Evolutionary conservation across 2,113 vertebrate species (phyloP), one percentile per base, ranked within the genome.

Genomic region (Rhea pennata): DNA sequence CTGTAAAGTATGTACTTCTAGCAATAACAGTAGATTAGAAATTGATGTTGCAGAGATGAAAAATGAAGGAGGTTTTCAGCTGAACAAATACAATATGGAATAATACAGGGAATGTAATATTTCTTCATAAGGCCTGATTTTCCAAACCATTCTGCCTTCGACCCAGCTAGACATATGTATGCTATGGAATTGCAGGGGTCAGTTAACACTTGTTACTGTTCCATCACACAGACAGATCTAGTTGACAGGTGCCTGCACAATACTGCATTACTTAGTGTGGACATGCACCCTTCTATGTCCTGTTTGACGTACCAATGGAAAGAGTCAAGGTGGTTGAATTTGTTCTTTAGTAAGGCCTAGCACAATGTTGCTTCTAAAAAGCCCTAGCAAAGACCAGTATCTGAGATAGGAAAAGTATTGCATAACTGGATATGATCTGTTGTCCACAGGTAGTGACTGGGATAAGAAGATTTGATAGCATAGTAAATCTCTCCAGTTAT

Each of bases 231-330:
- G 77, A 11, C 6, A 53, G 4, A 70, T 76, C 73, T 80, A 44
- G 29, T 67, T 67, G 15, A 86, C 89, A 69, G 50, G 33, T 91
- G 64, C 14, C 53, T 40, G 72, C 53, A 16, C 16, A 21, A 20
- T 48, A 4, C 26, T 44, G 23, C 3, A 4, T 72, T 62, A 9
- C 3, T 3, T 48, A 24, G 21, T 48, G 12, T 36, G 39, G 48
- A 40, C 1, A 0, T 12, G 13, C 39, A 21, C 17, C 40, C 33
- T 58, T 5, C n/a, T 72, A 16, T 0, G 0, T 40, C 74, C 12
- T 44, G 22, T 56, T 70, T 86, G 53, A 17, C 53, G 40, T n/a
- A 22, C 31, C 29, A 22, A 0, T 51, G 61, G 31, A 36, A 62
- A 44, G 23, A 50, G 16, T 54, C 33, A 24, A 40, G 29, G 39